A percentile compares a stretch with the other conserved stretches of the same genome.
phyloP scores from a whole-genome alignment of 2,113 vertebrate genomes.

The Callorhinus ursinus region DNA sequence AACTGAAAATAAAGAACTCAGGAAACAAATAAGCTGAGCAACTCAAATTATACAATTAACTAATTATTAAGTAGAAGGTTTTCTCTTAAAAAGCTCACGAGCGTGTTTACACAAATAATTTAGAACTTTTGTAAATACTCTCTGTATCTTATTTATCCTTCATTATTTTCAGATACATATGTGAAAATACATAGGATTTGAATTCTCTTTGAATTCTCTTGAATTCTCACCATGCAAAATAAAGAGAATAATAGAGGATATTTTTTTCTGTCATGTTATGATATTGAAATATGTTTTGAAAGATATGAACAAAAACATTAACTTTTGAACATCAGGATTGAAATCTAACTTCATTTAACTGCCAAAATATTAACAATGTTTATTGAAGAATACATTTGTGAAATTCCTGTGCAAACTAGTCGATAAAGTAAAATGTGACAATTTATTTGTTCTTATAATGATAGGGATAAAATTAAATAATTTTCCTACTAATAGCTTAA shows the following conservation, averaged over 20 bases:
- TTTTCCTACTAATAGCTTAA: background rate
- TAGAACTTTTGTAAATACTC: background rate
- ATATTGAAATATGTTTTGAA: background rate
- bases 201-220: background rate
- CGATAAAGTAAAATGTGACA: background rate
- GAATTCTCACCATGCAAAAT: background rate
- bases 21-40: background rate
- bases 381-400: background rate
- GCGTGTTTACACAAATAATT: background rate
- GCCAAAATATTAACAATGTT: background rate
- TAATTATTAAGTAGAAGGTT: background rate
- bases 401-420: background rate
- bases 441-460: background rate
- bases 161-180: background rate
- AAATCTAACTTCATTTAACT: background rate
- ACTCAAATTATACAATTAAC: background rate
- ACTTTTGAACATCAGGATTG: background rate
- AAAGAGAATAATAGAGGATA: background rate
- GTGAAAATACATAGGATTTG: background rate
- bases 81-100: background rate
- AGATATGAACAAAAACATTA: background rate
- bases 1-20: constrained; percentile 4
- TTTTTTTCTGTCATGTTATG: background rate
- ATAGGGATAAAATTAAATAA: background rate
- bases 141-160: background rate